phyloP scores from a whole-genome alignment of 2,113 vertebrate species.

The Trematocara nigrifrons region DNA sequence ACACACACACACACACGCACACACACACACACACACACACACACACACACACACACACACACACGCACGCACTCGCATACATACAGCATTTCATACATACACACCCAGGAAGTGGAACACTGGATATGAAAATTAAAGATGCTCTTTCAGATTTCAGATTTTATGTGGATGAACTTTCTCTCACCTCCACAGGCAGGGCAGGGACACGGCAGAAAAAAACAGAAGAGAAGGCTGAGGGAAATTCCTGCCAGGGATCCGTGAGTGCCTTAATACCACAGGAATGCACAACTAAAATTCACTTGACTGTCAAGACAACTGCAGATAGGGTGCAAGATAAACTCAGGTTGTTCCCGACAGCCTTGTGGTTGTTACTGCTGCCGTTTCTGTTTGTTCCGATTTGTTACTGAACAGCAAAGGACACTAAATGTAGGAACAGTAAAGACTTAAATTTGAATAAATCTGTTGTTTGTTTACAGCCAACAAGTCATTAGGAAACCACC shows the following conservation, averaged over 20 bases:
- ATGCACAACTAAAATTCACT: conserved; percentile 40
- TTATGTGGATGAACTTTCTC: conserved; percentile 54
- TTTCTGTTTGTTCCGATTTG: conserved; percentile 6
- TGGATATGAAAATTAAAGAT: conserved; percentile 5
- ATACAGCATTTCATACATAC: neutral
- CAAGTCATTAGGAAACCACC: neutral
- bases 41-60: neutral
- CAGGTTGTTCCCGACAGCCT: neutral
- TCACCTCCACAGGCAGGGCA: conserved; percentile 50
- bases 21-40: neutral
- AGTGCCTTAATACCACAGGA: conserved; percentile 59
- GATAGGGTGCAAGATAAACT: neutral
- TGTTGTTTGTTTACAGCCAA: conserved; percentile 5
- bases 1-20: neutral
- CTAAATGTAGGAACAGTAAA: neutral
- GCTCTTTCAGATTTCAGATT: conserved; percentile 41
- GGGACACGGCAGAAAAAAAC: conserved; percentile 40
- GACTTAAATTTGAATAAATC: neutral
- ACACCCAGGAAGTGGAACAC: neutral
- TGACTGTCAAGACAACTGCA: conserved; percentile 21
- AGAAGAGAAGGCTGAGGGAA: conserved; percentile 28
- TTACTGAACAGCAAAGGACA: neutral
- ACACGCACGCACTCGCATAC: neutral
- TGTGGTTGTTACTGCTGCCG: neutral
- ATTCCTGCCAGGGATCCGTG: conserved; percentile 58